Conservation (phyloP, 2,888 invertebrate species). For the Lampropteryx suffumata region DNA sequence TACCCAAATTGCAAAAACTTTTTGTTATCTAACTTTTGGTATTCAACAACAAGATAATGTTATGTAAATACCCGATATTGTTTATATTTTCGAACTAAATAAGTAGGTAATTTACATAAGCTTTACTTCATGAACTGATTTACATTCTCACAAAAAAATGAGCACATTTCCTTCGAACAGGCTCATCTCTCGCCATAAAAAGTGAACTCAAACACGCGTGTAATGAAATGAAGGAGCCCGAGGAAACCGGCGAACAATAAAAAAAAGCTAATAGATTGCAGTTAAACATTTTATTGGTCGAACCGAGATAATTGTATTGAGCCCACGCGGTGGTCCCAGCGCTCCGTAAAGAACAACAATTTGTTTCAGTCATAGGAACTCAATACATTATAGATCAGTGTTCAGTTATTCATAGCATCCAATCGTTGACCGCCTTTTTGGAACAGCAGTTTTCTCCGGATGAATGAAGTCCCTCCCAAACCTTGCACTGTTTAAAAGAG, state of each 20-base stretch:
- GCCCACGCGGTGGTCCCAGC: too few species aligned
- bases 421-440: too few species aligned
- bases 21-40: not conserved
- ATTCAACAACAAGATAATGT: not conserved
- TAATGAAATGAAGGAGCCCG: not conserved
- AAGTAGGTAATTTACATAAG: too few species aligned
- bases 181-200: not conserved
- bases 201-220: not conserved
- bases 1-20: not conserved
- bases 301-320: not conserved
- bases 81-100: too few species aligned
- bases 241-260: not conserved
- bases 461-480: too few species aligned
- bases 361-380: too few species aligned
- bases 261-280: slow-evolving; percentile 7
- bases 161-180: not conserved
- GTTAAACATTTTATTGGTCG: slow-evolving; percentile 6
- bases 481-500: too few species aligned
- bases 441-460: too few species aligned
- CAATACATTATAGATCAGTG: too few species aligned
- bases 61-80: too few species aligned
- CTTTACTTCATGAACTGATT: not conserved
- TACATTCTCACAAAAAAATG: not conserved
- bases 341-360: too few species aligned
- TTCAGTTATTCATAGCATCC: too few species aligned